Percentiles rank a stretch among this genome's conserved stretches.
Evolutionary conservation across 1,140 invertebrate species (phyloP).

Genomic region (Nymphalis io): DNA sequence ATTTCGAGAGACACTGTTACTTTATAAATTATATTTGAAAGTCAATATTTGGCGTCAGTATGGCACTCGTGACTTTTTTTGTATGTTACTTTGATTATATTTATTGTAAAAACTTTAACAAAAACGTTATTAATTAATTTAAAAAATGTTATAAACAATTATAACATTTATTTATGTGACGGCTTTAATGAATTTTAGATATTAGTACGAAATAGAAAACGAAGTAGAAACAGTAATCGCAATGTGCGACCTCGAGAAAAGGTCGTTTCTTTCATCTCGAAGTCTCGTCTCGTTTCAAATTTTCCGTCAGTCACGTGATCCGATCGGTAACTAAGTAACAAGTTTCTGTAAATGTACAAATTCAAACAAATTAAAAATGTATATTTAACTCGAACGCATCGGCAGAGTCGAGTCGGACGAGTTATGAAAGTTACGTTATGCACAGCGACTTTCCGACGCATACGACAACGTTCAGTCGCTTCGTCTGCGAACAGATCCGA

Average conservation of each 20-base stretch:
- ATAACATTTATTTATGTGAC: too few relatives aligned
- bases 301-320: not conserved
- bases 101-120: too few relatives aligned
- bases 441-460: slow-evolving; percentile 11
- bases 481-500: slow-evolving; percentile 1
- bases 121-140: too few relatives aligned
- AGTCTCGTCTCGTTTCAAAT: not conserved
- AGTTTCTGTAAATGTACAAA: not conserved
- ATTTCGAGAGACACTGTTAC: too few relatives aligned
- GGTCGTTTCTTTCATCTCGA: not conserved
- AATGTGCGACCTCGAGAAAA: not conserved
- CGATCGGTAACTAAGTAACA: not conserved
- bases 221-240: not conserved
- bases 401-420: not conserved
- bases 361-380: not conserved
- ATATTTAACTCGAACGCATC: not conserved
- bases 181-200: too few relatives aligned
- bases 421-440: not conserved
- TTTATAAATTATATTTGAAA: too few relatives aligned
- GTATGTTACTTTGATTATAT: too few relatives aligned
- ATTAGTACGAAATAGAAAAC: too few relatives aligned
- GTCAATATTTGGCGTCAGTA: too few relatives aligned
- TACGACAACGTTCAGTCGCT: not conserved
- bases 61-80: too few relatives aligned
- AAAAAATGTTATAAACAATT: too few relatives aligned